Evolutionary conservation across 1,140 invertebrate genomes (phyloP).

Genomic region (Zaprionus africanus): DNA sequence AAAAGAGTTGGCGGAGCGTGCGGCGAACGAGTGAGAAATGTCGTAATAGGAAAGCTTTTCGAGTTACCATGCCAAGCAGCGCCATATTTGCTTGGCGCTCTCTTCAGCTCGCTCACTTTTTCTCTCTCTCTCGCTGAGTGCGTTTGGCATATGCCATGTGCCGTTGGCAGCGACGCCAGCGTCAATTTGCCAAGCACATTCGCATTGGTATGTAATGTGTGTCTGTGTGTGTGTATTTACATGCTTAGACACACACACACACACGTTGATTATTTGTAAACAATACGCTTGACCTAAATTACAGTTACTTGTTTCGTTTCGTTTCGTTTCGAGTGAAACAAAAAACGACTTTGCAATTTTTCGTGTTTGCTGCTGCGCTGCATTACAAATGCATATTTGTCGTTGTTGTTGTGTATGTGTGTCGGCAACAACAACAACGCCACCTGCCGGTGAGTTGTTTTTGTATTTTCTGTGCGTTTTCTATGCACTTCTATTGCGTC

Average conservation of each 20-base stretch:
- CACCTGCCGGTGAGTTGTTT: constrained; percentile 50
- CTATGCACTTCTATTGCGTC: constrained; percentile 59
- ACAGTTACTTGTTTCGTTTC: constrained; percentile 77
- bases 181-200: constrained; percentile 22
- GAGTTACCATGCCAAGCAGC: constrained; percentile 57
- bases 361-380: constrained; percentile 44
- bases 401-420: constrained; percentile 3
- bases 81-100: constrained; percentile 23
- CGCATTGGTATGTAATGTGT: constrained; percentile 18
- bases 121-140: background rate
- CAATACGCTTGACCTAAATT: constrained; percentile 85
- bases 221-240: constrained; percentile 11
- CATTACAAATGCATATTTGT: constrained; percentile 71
- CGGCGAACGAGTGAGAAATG: constrained; percentile 47
- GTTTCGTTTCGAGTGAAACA: constrained; percentile 41
- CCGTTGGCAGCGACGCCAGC: constrained; percentile 30
- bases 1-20: constrained; percentile 45
- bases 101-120: background rate
- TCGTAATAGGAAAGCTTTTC: constrained; percentile 80
- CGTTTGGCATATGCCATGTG: constrained; percentile 30
- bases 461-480: constrained; percentile 8
- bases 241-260: constrained; percentile 36
- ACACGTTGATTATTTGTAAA: constrained; percentile 83
- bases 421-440: constrained; percentile 19
- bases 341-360: constrained; percentile 55